A percentile compares a stretch with the other conserved stretches of the same genome.
Evolutionary conservation across 2,113 vertebrate species (phyloP).

Genomic region (Campylomormyrus tamandua): DNA sequence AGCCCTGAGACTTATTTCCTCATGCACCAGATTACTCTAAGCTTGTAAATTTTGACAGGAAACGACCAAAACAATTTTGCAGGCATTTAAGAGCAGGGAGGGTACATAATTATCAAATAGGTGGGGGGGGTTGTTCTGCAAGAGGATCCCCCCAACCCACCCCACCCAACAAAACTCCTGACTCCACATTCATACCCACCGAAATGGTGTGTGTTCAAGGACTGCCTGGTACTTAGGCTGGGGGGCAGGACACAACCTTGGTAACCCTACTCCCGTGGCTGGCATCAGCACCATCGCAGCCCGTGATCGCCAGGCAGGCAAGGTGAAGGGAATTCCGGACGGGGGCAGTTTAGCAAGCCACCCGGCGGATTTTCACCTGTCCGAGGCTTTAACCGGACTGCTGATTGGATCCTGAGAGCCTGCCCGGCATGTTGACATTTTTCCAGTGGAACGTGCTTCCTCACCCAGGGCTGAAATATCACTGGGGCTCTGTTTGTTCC

Average conservation of each 20-base stretch:
- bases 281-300: not conserved
- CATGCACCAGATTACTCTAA: conserved; percentile 61
- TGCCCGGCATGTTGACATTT: not conserved
- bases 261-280: not conserved
- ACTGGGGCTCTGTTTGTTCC: not conserved
- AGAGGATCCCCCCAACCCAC: not conserved
- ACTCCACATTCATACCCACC: not conserved
- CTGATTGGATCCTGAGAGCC: not conserved
- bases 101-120: conserved; percentile 41
- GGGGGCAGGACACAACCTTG: not conserved
- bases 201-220: not conserved
- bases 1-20: conserved; percentile 41
- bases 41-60: conserved; percentile 49
- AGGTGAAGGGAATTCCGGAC: not conserved
- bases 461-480: not conserved
- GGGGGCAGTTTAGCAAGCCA: not conserved
- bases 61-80: conserved; percentile 47
- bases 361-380: not conserved
- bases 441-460: not conserved
- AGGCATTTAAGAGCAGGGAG: conserved; percentile 35
- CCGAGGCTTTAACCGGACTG: not conserved
- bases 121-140: not conserved
- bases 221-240: not conserved
- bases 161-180: not conserved
- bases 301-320: not conserved